Evolutionary conservation across 2,797 vertebrate genomes (phyloP), one percentile per base, ranked within the genome.

Genomic region (Alectoris magna): DNA sequence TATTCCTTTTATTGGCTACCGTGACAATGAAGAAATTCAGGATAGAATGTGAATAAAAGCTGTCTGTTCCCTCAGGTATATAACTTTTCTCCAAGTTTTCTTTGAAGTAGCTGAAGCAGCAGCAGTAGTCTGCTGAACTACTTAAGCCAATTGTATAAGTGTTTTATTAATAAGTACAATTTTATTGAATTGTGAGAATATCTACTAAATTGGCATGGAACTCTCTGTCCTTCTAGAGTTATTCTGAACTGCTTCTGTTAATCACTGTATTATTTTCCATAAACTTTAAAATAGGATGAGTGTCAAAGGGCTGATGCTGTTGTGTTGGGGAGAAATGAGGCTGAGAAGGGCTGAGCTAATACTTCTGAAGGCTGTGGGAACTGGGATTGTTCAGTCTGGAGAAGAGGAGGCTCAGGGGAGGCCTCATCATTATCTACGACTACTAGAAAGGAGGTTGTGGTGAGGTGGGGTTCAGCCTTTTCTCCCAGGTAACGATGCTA

Each of bases 31-130:
- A 89, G 66, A 85, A 91, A 91, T 80, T 87, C n/a, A 59, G 29
- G 8, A 46, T 39, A 19, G 27, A 26, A 55, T 83, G 34, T 62
- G 91, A 83, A 78, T 39, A 87, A 74, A 89, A 91, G 4, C 19
- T 74, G 44, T 84, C 38, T 72, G 10, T 85, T 93, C 58, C 79
- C 66, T 83, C 69, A 51, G 72, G 87, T 58, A 24, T 72, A 46
- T 19, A 87, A 80, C 44, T 90, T 95, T 80, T 87, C 31, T 85
- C 14, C 43, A 90, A 80, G 15, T 74, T 94, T 82, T 58, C 46
- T 87, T 84, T 85, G 58, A 95, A 95, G 59, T 10, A 83, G 34
- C 58, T 85, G 69, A 93, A 93, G 51, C 27, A 85, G 62, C 75
- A 91, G 38, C 22, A 66, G 58, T 49, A 83, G 4, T 58, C 44